These are phyloP conservation scores for Drosophila gaucha DNA, from an alignment of 2,888 invertebrate genomes.

Conservation along the genomic window DNA sequence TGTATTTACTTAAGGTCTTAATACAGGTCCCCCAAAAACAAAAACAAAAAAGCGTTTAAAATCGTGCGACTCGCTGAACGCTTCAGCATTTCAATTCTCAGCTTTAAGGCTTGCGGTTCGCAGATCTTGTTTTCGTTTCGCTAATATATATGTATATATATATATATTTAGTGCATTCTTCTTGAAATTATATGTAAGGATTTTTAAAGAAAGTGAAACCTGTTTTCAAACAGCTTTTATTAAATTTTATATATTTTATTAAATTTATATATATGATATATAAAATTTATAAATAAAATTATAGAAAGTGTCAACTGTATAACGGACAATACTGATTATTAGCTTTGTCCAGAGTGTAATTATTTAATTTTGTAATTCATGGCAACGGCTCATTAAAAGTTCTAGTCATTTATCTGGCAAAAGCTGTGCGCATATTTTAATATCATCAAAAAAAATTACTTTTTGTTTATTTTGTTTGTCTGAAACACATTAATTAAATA, in stretches of 20 bases:
- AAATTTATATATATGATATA: background rate
- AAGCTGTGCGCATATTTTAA: constrained; percentile 14
- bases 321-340: constrained; percentile 7
- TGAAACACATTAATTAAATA: constrained; percentile 5
- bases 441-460: constrained; percentile 10
- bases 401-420: background rate
- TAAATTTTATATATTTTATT: background rate
- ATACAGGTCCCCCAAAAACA: constrained; percentile 13
- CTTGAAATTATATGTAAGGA: constrained; percentile 31
- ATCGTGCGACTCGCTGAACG: constrained; percentile 34
- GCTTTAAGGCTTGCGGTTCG: constrained; percentile 28
- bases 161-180: background rate
- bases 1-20: constrained; percentile 37
- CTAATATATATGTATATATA: background rate
- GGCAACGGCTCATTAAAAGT: constrained; percentile 21
- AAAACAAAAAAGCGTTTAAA: constrained; percentile 66
- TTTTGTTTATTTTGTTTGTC: constrained; percentile 17
- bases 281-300: background rate
- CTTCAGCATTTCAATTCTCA: constrained; percentile 49
- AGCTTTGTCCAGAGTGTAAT: constrained; percentile 23
- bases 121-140: constrained; percentile 2
- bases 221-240: background rate
- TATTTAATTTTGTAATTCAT: constrained; percentile 29
- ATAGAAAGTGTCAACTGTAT: constrained; percentile 20
- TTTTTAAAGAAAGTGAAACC: background rate